Evolutionary conservation across 1,140 invertebrate species (phyloP).

Genomic region (Agraylea sexmaculata): DNA sequence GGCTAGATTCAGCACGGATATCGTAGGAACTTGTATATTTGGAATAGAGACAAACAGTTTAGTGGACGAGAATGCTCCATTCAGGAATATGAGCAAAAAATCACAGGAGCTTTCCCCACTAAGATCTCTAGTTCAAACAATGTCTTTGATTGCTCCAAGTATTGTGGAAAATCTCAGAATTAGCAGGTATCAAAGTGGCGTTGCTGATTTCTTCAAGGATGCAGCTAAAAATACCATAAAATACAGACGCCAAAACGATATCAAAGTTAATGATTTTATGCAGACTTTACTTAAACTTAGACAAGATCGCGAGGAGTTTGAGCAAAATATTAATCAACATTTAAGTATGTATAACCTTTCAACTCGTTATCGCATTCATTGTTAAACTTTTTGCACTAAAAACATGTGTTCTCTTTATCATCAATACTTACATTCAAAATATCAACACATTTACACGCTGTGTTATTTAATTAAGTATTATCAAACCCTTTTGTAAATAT

Average conservation of each 20-base stretch:
- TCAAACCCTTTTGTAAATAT: too few species aligned
- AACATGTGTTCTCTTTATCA: constrained; percentile 44
- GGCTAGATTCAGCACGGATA: constrained; percentile 31
- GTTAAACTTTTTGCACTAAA: constrained; percentile 21
- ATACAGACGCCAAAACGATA: constrained; percentile 35
- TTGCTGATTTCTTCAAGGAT: constrained; percentile 30
- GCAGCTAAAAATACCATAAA: constrained; percentile 42
- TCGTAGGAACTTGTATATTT: constrained; percentile 40
- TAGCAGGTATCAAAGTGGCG: constrained; percentile 7
- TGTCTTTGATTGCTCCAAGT: too few species aligned
- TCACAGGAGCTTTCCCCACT: too few species aligned
- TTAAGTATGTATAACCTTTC: background rate
- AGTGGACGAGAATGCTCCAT: constrained; percentile 33
- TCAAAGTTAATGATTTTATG: constrained; percentile 40
- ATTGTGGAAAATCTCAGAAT: constrained; percentile 23
- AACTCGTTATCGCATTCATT: background rate
- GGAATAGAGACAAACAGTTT: constrained; percentile 38
- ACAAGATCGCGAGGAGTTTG: constrained; percentile 25
- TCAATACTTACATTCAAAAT: background rate
- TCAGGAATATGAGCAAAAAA: constrained; percentile 29
- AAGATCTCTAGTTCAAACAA: too few species aligned
- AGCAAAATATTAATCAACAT: background rate
- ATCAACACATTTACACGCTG: background rate
- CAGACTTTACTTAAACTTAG: constrained; percentile 40
- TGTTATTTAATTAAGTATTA: background rate